Base-by-base conservation (phyloP, 1,140 invertebrate genomes). In the Sminthurinus signatus region DNA sequence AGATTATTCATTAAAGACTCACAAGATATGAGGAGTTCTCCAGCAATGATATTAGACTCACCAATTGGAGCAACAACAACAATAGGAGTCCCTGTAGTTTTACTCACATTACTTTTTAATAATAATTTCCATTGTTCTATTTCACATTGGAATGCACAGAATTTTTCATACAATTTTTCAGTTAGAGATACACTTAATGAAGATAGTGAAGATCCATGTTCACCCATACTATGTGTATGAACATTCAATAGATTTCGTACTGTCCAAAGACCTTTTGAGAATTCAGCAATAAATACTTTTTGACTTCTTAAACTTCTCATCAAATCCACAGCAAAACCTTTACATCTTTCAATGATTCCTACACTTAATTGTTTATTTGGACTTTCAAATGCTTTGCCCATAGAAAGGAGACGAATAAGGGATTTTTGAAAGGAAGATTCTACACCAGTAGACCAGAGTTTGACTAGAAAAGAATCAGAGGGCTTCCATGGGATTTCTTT, bases 341-440 rank as follows among this genome's bases (percentile, higher is more conserved):
- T 85, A 68, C 89, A 88, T 57, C 91, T 81, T 61, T 94, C 88
- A 51, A 91, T 84, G 68, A 89, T 88, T 42, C 84, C 84, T 0
- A 85, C 76, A 12, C 88, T 88, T 29, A 97, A 76, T 73, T 96
- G 91, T 68, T 86, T 83, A 32, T 87, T 83, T 0, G 87, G 86
- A 2, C 80, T 80, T 36, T 80, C 62, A 71, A 89, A 74, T 19
- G 84, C 79, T 50, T 78, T 79, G 21, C 84, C 81, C 8, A 96
- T 78, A 1, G 85, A 78, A 44, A 85, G 81, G 56, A 86, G 78
- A 51, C 87, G 80, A 21, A 86, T 82, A 12, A 91, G 78, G 50
- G 85, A 86, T 69, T 83, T 82, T 61, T 86, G 84, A 73, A 87
- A 89, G 75, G 91, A 91, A 23, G 81, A 81, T 55, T 89, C 84